These are phyloP conservation scores for Dicyrtoma fusca DNA, from an alignment of 2,888 invertebrate genomes.

Conservation along the genomic window DNA sequence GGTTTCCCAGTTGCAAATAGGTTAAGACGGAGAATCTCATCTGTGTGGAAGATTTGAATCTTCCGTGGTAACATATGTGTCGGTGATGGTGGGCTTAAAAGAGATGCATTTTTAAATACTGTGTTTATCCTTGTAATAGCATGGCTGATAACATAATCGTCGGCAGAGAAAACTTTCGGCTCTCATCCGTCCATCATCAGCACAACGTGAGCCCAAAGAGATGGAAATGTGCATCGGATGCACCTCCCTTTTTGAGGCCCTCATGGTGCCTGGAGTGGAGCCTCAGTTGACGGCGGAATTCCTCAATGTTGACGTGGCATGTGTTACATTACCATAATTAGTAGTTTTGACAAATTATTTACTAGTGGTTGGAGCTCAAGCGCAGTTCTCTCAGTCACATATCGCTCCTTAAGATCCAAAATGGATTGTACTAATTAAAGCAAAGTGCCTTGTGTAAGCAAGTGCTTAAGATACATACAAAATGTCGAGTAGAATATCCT, in stretches of 20 bases:
- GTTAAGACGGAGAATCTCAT: no score
- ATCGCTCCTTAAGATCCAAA: no score
- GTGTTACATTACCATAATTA: slow-evolving; percentile 43
- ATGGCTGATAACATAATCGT: slow-evolving; percentile 35
- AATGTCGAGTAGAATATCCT: no score
- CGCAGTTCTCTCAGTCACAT: no score
- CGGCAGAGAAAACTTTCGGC: slow-evolving; percentile 1
- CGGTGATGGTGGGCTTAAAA: slow-evolving; percentile 4
- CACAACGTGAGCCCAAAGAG: neutral
- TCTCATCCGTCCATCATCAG: neutral
- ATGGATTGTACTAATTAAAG: no score
- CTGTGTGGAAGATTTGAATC: no score
- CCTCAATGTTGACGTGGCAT: slow-evolving; percentile 18
- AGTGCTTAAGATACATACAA: no score
- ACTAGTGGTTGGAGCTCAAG: neutral
- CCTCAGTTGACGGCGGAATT: slow-evolving; percentile 1
- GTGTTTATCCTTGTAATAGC: slow-evolving; percentile 34
- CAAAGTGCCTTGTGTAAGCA: no score
- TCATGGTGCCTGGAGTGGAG: neutral
- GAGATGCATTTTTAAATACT: slow-evolving; percentile 21
- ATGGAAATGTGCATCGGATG: neutral
- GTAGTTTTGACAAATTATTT: slow-evolving; percentile 42
- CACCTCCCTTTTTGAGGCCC: neutral
- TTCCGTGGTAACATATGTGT: no score
- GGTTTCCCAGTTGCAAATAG: no score